Evolutionary conservation across 2,888 invertebrate species (phyloP), one percentile per base, ranked within the genome.

Genomic region (Mesopsocus fuscifrons): DNA sequence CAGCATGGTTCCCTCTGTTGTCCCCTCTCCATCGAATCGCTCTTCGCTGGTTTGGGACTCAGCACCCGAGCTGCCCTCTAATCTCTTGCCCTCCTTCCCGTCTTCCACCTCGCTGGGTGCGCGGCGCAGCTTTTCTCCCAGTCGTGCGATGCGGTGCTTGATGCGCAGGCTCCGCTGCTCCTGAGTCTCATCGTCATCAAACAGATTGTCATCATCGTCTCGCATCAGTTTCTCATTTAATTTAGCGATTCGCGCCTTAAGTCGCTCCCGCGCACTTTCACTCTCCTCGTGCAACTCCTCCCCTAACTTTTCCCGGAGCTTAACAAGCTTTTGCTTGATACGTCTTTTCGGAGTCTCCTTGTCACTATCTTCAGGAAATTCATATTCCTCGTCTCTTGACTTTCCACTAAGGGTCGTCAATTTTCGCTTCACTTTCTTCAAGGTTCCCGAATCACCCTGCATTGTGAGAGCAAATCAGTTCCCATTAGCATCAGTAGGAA

Each of bases 1-100:
- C 43, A 71, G 60, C 42, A 70, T 32, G 34, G 44, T 43, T 45
- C 33, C 33, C 17, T 33, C 33, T n/a, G n/a, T n/a, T 6, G 33
- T 16, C 33, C 33, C 33, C 16, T 33, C 16, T 3, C 15, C 16
- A 33, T 33, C 33, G 33, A 33, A 16, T 33, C 33, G 4, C 17
- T 17, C 33, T 33, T 33, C 33, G 33, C 33, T 33, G 3, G 33
- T 16, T 33, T 33, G 33, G 17, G 16, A 16, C 3, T 33, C 33
- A 15, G 9, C 5, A 33, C 17, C 33, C 33, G 33, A 33, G 33
- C 33, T 33, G 15, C 17, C 33, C 3, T 17, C 33, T 33, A 33
- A 33, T 33, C 17, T 33, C 17, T 33, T 33, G 9, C 33, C 4
- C 17, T 33, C 33, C 3, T 33, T 17, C 3, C 17, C 33, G 9